A percentile compares a stretch with the other conserved stretches of the same genome.
Evolutionary conservation across 2,113 vertebrate genomes (phyloP).

Genomic region (Poeciliopsis occidentalis): DNA sequence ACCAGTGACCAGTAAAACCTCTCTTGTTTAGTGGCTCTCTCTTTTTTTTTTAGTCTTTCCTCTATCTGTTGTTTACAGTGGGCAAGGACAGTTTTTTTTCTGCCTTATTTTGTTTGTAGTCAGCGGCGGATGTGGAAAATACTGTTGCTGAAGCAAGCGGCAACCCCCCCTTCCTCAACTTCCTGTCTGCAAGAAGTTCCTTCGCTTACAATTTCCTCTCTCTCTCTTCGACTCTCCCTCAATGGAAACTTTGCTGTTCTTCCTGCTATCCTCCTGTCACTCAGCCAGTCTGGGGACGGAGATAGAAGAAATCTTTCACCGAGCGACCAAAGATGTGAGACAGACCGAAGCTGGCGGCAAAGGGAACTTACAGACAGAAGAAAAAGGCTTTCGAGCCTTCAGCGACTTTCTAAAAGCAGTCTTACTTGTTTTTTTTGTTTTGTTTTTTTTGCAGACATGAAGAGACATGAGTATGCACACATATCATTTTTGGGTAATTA

Average conservation of each 20-base stretch:
- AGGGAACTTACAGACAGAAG: not conserved
- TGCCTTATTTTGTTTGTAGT: conserved; percentile 75
- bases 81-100: conserved; percentile 50
- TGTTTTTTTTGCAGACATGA: not conserved
- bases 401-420: not conserved
- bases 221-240: conserved; percentile 48
- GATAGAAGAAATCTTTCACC: conserved; percentile 32
- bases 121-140: conserved; percentile 83
- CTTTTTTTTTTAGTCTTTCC: conserved; percentile 8
- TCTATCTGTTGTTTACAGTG: conserved; percentile 57
- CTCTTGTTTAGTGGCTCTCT: conserved; percentile 2
- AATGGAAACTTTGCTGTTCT: conserved; percentile 73
- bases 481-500: not conserved
- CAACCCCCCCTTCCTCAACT: conserved; percentile 75
- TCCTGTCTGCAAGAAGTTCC: conserved; percentile 89
- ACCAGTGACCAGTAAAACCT: conserved; percentile 12
- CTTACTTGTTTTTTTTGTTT: not conserved
- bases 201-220: conserved; percentile 84
- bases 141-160: conserved; percentile 78
- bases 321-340: conserved; percentile 12
- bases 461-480: not conserved
- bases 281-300: conserved; percentile 30
- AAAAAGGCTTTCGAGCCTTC: not conserved
- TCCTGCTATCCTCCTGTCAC: conserved; percentile 46
- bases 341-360: not conserved